Base-by-base conservation (phyloP, 2,888 invertebrate species). In the Pyrochroa serraticornis region DNA sequence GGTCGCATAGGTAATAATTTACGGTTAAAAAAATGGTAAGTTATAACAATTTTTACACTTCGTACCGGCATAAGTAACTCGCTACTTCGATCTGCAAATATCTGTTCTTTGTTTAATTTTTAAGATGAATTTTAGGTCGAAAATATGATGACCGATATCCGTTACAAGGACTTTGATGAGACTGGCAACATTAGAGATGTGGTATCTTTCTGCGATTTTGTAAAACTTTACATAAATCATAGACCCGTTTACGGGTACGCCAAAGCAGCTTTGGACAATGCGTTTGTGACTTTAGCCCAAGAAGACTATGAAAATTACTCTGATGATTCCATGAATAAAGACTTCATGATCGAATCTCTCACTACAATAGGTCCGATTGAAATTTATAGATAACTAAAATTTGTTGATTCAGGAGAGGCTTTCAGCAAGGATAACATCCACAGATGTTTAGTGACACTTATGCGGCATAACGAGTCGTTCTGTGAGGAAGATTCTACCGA, bases 201-300 rank as follows among this genome's bases (percentile, higher is more conserved):
- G 64, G 82, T 91, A 14, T 83, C 84, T 50, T 88, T 91, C 65
- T 84, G 84, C 13, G 86, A 87, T 60, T 86, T 87, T 61, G 84
- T 89, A 0, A 85, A 83, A 70, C 75, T 88, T 9, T 89, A 86
- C 68, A 71, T 88, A 42, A 89, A 89, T 74, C 87, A 89, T 71
- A 82, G 86, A 61, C 87, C 88, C 0, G 84, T 82, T 0, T 81
- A 83, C 66, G 85, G 85, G 0, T 81, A 85, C 60, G 80, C 76
- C 10, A 73, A 76, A 54, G 73, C 72, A 30, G 75, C 79, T 33
- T 66, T 87, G n/a, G 75, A 77, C 51, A 71, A 77, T 37, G 82
- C 84, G 0, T 87, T 86, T 66, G 72, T 80, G 31, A 8, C 69
- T 78, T 64, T 80, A 6, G 62, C 64, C 14, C 51, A 41, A 7